Evolutionary conservation across 2,797 vertebrate genomes (phyloP), one percentile per base, ranked within the genome.

Genomic region (Phylloscopus collybita): DNA sequence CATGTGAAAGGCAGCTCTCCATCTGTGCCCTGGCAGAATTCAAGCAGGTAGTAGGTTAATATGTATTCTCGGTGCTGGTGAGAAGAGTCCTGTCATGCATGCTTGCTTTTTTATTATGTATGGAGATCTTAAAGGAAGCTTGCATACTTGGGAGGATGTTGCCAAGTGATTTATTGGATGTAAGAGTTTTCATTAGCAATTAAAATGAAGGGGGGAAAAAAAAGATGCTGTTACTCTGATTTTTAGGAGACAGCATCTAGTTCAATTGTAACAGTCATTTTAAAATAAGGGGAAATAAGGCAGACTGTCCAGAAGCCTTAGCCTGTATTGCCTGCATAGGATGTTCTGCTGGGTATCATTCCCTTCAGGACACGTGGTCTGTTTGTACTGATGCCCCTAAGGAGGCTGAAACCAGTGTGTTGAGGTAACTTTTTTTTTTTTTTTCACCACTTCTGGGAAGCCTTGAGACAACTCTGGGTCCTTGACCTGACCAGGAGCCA

Each of bases 31-130:
- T 64, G 74, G 71, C 78, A 96, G 74, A 66, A 79, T 82, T 81
- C 67, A 76, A 76, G 73, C 69, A 95, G 92, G 92, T 92, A 95
- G 88, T 84, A 94, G 79, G 84, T 89, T 96, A 92, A 83, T 91
- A 38, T 7, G 23, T 86, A 47, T 92, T 95, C 56, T 69, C 2
- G 5, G 40, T 73, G 64, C 73, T 83, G 83, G 20, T 59, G 76
- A 91, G 81, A 84, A 62, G 38, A 88, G n/a, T 50, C 29, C 67
- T 86, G 80, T 91, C 82, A 80, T 36, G 60, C 57, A 25, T 91
- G 50, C 69, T 78, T 71, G 71, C 49, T 76, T 89, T 93, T 94
- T 83, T 34, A 70, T 21, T 82, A 59, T 32, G 30, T 56, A 15
- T 88, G 65, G 76, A 54, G 30, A 65, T 74, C 36, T 93, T 84